Conservation (phyloP, 2,797 vertebrate genomes). For the Myoxocephalus aenaeus region DNA sequence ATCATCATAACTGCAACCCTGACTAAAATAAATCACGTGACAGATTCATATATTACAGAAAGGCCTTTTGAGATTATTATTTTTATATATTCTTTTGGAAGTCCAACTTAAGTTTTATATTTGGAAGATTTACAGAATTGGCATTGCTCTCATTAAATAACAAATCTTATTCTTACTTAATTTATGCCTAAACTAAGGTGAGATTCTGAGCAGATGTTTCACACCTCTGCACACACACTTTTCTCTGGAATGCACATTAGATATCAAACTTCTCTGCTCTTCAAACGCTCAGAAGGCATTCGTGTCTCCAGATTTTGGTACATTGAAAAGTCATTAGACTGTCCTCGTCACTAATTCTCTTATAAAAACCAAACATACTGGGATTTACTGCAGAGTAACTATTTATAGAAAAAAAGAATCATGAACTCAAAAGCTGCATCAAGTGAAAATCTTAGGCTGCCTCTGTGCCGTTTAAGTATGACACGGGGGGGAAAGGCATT, state of each 20-base stretch:
- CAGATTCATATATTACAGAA: not conserved
- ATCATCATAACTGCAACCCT: not conserved
- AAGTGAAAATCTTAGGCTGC: not conserved
- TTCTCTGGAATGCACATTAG: slow-evolving; percentile 43
- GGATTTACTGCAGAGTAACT: not conserved
- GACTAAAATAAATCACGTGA: slow-evolving; percentile 11
- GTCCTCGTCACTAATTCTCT: not conserved
- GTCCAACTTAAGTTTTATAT: slow-evolving; percentile 1
- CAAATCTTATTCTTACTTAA: not conserved
- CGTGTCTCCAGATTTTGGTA: slow-evolving; percentile 22
- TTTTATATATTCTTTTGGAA: slow-evolving; percentile 3
- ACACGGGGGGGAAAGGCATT: not conserved
- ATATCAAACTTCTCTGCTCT: not conserved
- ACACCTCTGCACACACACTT: not conserved
- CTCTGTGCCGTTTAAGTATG: not conserved
- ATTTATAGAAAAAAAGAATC: not conserved
- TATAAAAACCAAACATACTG: not conserved
- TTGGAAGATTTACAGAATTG: not conserved
- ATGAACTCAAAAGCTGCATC: not conserved
- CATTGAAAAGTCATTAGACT: not conserved
- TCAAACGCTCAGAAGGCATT: slow-evolving; percentile 6
- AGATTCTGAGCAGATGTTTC: not conserved
- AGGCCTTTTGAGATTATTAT: not conserved
- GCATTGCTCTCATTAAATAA: not conserved
- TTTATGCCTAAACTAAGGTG: not conserved